Conservation (phyloP, 2,888 invertebrate genomes). For the Parochlus steinenii region DNA sequence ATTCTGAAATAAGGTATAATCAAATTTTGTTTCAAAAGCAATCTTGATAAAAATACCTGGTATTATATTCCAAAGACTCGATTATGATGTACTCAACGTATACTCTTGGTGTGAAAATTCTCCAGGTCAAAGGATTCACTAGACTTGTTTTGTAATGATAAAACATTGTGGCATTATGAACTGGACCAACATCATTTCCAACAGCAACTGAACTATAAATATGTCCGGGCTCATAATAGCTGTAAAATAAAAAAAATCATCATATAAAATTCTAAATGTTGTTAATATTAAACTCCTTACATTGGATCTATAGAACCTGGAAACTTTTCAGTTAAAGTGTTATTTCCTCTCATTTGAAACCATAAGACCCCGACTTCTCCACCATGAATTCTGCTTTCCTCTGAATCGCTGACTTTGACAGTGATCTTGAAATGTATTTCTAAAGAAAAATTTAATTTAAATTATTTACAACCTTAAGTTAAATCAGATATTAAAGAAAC, state of each 20-base stretch:
- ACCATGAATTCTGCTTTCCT: constrained; percentile 52
- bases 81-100: constrained; percentile 54
- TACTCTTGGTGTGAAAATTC: constrained; percentile 55
- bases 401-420: constrained; percentile 48
- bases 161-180: constrained; percentile 49
- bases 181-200: constrained; percentile 46
- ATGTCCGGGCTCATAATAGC: constrained; percentile 44
- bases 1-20: no score
- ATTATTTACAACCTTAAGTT: constrained; percentile 1
- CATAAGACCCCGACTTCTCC: constrained; percentile 63
- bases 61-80: constrained; percentile 52
- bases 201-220: constrained; percentile 49
- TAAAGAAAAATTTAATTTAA: constrained; percentile 32
- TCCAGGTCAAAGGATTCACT: constrained; percentile 72
- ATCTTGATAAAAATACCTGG: no score
- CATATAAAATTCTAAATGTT: background rate
- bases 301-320: constrained; percentile 35
- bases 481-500: constrained; percentile 2
- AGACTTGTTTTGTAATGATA: constrained; percentile 66
- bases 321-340: constrained; percentile 41
- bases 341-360: constrained; percentile 45
- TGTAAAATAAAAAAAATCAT: background rate
- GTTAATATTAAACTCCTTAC: constrained; percentile 19
- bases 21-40: no score
- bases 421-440: constrained; percentile 65